Evolutionary conservation across 2,113 vertebrate species (phyloP).

Genomic region (Typhlomys cinereus): DNA sequence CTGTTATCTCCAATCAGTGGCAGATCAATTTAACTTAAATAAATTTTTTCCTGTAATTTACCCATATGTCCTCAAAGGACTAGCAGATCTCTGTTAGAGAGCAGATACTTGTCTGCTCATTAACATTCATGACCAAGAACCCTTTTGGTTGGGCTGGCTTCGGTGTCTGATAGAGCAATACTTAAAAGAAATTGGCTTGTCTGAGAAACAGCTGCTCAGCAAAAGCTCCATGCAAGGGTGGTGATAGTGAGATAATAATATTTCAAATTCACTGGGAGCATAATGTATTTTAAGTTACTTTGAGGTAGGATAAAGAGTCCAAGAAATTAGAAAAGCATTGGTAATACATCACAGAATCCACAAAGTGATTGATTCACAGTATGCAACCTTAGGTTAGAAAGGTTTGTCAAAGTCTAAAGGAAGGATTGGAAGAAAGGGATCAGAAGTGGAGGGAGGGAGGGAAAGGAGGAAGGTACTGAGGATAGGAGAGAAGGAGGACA

Average conservation of each 20-base stretch:
- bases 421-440: neutral
- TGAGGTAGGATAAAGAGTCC: conserved; percentile 38
- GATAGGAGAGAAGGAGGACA: neutral
- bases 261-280: conserved; percentile 66
- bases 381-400: neutral
- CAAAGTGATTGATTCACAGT: neutral
- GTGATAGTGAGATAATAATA: conserved; percentile 82
- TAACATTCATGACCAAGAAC: conserved; percentile 82
- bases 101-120: conserved; percentile 77
- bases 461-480: neutral
- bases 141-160: conserved; percentile 77
- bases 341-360: conserved; percentile 19
- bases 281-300: conserved; percentile 73
- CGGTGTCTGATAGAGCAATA: conserved; percentile 82
- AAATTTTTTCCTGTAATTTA: conserved; percentile 75
- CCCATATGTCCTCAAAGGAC: conserved; percentile 76
- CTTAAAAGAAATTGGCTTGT: conserved; percentile 85
- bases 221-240: conserved; percentile 75
- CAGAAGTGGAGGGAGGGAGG: rapidly evolving
- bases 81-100: conserved; percentile 75
- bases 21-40: conserved; percentile 75
- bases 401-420: neutral
- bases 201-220: conserved; percentile 83
- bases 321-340: conserved; percentile 27
- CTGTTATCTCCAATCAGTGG: conserved; percentile 58